phyloP scores from a whole-genome alignment of 1,140 invertebrate species.

The Zaprionus ornatus region DNA sequence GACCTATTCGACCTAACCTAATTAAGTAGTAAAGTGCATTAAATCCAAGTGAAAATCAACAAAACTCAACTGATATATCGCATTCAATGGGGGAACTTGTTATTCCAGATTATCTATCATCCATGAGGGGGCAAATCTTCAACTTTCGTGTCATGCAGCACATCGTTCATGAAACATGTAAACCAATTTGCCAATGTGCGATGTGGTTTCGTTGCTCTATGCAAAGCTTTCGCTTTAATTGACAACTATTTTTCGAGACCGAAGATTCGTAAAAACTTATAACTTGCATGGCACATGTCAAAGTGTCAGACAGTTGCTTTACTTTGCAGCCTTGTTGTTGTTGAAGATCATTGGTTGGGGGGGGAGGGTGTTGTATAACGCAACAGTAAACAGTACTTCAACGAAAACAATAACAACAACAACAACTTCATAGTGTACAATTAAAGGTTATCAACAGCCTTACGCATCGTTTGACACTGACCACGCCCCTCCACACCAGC shows the following conservation, averaged over 20 bases:
- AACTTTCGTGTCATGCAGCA: slow-evolving; percentile 13
- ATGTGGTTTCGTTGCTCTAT: slow-evolving; percentile 13
- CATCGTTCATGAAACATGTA: slow-evolving; percentile 10
- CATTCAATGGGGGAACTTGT: background rate
- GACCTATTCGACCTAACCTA: background rate
- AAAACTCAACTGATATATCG: background rate
- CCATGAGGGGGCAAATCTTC: background rate
- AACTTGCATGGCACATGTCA: slow-evolving; percentile 65
- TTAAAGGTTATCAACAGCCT: slow-evolving; percentile 61
- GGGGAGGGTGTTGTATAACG: no score
- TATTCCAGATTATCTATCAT: background rate
- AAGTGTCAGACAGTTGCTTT: slow-evolving; percentile 50
- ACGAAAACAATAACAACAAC: slow-evolving; percentile 21
- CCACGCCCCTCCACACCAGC: slow-evolving; percentile 5
- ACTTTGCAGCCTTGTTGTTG: slow-evolving; percentile 1
- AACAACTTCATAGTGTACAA: slow-evolving; percentile 27
- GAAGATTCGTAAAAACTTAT: slow-evolving; percentile 33
- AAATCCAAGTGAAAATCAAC: background rate
- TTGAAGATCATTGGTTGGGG: slow-evolving; percentile 12
- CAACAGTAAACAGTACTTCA: slow-evolving; percentile 55
- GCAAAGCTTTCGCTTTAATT: slow-evolving; percentile 56
- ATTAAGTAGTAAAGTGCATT: background rate
- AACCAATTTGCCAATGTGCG: background rate
- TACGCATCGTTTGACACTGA: slow-evolving; percentile 24
- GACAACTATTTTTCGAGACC: slow-evolving; percentile 32